These are phyloP conservation scores for Dipodomys merriami DNA, from an alignment of 2,113 vertebrate species.

Conservation along the genomic window DNA sequence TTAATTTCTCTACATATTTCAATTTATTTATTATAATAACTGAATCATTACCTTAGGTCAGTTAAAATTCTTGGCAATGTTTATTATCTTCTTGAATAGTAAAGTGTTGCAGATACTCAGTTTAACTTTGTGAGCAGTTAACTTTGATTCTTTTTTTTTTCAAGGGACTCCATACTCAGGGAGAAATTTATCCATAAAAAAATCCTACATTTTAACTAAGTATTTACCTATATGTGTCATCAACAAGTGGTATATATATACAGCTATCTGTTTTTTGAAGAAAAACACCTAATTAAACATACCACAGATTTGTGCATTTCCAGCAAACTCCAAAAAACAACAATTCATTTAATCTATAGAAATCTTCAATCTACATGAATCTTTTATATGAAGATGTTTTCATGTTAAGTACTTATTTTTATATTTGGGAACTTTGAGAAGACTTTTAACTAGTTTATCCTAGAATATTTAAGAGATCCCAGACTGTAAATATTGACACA, in stretches of 20 bases:
- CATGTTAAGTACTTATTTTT: neutral
- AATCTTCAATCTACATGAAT: no score
- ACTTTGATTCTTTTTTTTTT: neutral
- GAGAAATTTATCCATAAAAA: neutral
- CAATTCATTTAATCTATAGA: neutral
- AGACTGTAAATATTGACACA: no score
- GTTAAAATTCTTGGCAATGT: neutral
- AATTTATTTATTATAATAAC: neutral
- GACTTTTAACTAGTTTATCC: neutral
- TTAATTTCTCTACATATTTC: neutral
- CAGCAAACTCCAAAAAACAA: neutral
- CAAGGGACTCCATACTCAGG: neutral
- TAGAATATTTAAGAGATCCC: neutral
- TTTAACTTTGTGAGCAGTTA: neutral
- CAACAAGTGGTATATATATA: neutral
- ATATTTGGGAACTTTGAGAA: neutral
- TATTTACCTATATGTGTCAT: neutral
- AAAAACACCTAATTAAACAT: neutral
- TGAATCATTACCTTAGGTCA: neutral
- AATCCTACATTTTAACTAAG: neutral
- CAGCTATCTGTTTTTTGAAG: neutral
- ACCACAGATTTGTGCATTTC: neutral
- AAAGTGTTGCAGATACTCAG: neutral
- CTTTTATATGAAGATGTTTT: neutral
- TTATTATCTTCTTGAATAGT: neutral